Base-by-base conservation (phyloP, 2,113 vertebrate species). In the Athene cunicularia region DNA sequence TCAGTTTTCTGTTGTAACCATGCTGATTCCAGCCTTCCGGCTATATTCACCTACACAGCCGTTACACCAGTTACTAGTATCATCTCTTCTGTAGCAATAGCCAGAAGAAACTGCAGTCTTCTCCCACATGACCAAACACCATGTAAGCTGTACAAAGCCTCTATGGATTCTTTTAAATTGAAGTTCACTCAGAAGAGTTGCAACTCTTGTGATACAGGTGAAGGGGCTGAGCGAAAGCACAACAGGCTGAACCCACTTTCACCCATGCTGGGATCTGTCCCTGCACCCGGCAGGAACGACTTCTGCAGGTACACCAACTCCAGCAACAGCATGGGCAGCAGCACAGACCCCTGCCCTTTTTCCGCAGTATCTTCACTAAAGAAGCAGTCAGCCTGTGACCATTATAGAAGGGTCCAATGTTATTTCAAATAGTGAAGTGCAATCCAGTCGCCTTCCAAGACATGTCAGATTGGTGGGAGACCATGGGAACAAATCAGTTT, bases 251-350 rank as follows among this genome's bases (percentile, higher is more conserved):
- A 24, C 15, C n/a, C 21, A 10, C 47, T 15, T 35, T 30, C 35
- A 49, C 32, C 43, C 41, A 33, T 0, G 11, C 28, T 35, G 24
- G 30, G 18, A 22, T 26, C 62, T 35, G 35, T 8, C 64, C 35
- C 55, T 32, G 32, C 14, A 32, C n/a, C 30, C 11, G 16, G 21
- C 43, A 41, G 17, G 9, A 43, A 8, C 2, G 15, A 18, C 50
- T 66, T 70, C 37, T 27, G n/a, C n/a, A 18, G 39, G 14, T 2
- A 58, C 28, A 68, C 32, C 30, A 26, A 39, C 33, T 39, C 14
- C 45, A n/a, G 62, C 1, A 0, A 11, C 8, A 39, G 43, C 50
- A 4, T 21, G 32, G 30, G 33, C 20, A 28, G 32, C n/a, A 26
- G 86, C 58, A 74, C 43, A 64, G 77, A 27, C 17, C 53, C 7